These are phyloP conservation scores for Sweltsa coloradensis DNA, from an alignment of 1,140 invertebrate species.

Conservation along the genomic window DNA sequence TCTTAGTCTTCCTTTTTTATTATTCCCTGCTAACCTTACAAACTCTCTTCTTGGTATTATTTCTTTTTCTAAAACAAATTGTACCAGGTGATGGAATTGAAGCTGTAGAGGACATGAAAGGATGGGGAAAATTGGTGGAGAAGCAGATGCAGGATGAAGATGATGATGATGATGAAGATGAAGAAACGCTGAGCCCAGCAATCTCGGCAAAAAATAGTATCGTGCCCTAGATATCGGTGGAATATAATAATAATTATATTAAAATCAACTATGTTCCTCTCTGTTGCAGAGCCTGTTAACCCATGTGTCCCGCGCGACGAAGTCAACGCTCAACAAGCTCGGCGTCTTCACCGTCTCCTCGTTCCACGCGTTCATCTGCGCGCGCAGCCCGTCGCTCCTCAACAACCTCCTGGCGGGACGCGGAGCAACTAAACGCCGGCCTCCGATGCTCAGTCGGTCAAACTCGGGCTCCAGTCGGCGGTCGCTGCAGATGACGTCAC, in stretches of 20 bases:
- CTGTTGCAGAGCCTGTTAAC: constrained; percentile 77
- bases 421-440: constrained; percentile 74
- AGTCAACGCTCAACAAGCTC: constrained; percentile 85
- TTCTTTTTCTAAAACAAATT: constrained; percentile 3
- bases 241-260: not conserved
- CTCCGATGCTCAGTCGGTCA: constrained; percentile 75
- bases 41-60: too few species aligned
- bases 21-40: too few species aligned
- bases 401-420: constrained; percentile 85
- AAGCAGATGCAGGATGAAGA: too few species aligned
- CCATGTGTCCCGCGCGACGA: constrained; percentile 88
- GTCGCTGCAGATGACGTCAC: constrained; percentile 69
- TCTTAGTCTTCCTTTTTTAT: not conserved
- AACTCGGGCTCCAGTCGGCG: constrained; percentile 74
- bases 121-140: too few species aligned
- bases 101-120: too few species aligned
- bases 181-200: too few species aligned
- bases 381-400: constrained; percentile 79
- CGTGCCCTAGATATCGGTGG: too few species aligned
- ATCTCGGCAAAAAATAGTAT: too few species aligned
- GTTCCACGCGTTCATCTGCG: constrained; percentile 95
- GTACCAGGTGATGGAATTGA: too few species aligned
- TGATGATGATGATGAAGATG: too few species aligned
- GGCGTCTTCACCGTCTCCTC: constrained; percentile 96
- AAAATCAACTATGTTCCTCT: constrained; percentile 4